phyloP scores from a whole-genome alignment of 2,113 vertebrate species.

The Leptodactylus fuscus region DNA sequence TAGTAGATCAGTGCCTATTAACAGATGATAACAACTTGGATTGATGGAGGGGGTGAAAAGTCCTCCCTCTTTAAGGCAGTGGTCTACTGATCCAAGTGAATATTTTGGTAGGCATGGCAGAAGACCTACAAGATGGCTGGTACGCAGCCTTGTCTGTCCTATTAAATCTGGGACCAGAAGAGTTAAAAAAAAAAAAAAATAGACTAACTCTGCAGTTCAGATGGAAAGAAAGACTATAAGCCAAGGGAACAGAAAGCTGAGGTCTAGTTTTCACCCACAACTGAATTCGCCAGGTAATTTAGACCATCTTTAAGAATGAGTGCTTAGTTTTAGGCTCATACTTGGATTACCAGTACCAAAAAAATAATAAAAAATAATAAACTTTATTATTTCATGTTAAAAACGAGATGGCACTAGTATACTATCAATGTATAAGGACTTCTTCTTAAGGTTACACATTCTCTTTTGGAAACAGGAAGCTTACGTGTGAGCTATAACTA shows the following conservation, averaged over 20 bases:
- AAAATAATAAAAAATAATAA: too few relatives aligned
- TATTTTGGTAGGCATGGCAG: neutral
- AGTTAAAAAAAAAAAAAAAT: neutral
- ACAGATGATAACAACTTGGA: too few relatives aligned
- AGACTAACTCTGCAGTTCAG: neutral
- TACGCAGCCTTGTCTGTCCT: neutral
- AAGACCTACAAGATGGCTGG: too few relatives aligned
- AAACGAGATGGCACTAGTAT: too few relatives aligned
- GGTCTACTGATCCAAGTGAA: neutral
- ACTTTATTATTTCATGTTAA: too few relatives aligned
- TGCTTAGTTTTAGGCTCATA: neutral
- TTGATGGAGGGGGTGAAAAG: too few relatives aligned
- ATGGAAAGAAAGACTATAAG: neutral
- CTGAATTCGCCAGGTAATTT: neutral
- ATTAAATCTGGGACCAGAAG: neutral
- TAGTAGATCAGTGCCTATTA: too few relatives aligned
- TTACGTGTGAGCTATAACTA: neutral
- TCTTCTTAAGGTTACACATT: slow-evolving; percentile 6
- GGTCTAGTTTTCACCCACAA: neutral
- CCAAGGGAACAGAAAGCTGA: neutral
- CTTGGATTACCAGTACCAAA: neutral
- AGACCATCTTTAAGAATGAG: neutral
- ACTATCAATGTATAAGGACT: neutral
- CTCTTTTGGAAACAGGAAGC: neutral
- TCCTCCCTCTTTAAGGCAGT: too few relatives aligned